These are phyloP conservation scores for Hoplodrina blanda DNA, from an alignment of 2,888 invertebrate genomes.

Conservation along the genomic window DNA sequence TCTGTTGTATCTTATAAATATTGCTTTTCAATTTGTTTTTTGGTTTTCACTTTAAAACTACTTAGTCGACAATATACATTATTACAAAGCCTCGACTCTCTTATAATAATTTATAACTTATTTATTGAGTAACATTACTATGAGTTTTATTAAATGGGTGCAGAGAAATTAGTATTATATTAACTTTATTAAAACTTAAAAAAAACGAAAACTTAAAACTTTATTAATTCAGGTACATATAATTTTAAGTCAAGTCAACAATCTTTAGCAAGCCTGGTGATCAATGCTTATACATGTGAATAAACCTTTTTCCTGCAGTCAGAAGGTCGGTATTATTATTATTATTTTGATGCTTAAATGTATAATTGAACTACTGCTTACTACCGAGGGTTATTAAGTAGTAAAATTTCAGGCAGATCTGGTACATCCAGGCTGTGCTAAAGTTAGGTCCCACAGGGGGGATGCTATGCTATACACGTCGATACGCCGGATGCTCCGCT, in stretches of 20 bases:
- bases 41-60: neutral
- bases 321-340: neutral
- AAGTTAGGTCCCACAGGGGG: slow-evolving; percentile 28
- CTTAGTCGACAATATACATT: neutral
- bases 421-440: neutral
- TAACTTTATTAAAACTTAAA: too few species aligned
- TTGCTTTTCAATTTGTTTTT: neutral
- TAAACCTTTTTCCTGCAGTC: too few species aligned
- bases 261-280: too few species aligned
- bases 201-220: too few species aligned
- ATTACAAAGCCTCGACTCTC: neutral
- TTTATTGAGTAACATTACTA: too few species aligned
- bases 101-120: too few species aligned
- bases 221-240: too few species aligned
- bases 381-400: neutral
- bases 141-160: too few species aligned
- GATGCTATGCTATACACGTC: slow-evolving; percentile 14
- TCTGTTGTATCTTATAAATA: neutral
- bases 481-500: slow-evolving; percentile 28
- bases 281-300: too few species aligned
- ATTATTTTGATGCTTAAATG: neutral
- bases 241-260: too few species aligned
- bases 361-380: neutral
- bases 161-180: too few species aligned
- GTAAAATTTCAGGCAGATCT: slow-evolving; percentile 1